These are phyloP conservation scores for Diglossa cyanea DNA, from an alignment of 2,797 vertebrate species.

Conservation along the genomic window DNA sequence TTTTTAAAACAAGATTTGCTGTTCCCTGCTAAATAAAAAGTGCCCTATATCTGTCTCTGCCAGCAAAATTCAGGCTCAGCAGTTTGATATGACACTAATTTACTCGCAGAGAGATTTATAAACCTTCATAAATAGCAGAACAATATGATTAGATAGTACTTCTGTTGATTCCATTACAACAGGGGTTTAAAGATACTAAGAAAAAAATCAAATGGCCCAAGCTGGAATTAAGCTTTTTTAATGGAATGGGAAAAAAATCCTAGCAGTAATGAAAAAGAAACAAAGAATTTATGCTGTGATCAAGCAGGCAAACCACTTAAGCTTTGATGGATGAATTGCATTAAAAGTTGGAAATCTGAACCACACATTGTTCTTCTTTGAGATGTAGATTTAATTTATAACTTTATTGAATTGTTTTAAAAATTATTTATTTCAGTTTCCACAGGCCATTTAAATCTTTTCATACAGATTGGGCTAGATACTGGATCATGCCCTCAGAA, in stretches of 20 bases:
- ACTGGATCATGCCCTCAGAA: not conserved
- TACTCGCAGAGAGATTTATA: slow-evolving; percentile 61
- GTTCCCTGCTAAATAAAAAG: not conserved
- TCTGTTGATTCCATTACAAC: slow-evolving; percentile 62
- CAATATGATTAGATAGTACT: slow-evolving; percentile 56
- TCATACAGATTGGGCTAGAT: not conserved
- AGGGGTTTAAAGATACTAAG: slow-evolving; percentile 27
- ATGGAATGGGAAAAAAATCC: not conserved
- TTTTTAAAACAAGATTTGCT: slow-evolving; percentile 37
- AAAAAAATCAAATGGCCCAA: slow-evolving; percentile 23
- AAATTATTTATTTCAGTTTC: not conserved
- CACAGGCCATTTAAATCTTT: not conserved
- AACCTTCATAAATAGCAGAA: slow-evolving; percentile 60
- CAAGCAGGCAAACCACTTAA: not conserved
- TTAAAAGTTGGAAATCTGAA: not conserved
- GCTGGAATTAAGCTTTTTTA: slow-evolving; percentile 38
- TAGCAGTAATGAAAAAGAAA: not conserved
- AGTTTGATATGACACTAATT: slow-evolving; percentile 62
- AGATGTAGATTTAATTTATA: not conserved
- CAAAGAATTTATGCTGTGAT: not conserved
- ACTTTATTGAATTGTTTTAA: not conserved
- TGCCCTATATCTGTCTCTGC: slow-evolving; percentile 49
- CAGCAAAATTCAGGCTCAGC: slow-evolving; percentile 60
- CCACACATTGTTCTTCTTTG: fast-evolving
- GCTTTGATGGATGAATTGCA: not conserved